Conservation (phyloP, 2,797 vertebrate genomes). For the Benthosema pterotum region DNA sequence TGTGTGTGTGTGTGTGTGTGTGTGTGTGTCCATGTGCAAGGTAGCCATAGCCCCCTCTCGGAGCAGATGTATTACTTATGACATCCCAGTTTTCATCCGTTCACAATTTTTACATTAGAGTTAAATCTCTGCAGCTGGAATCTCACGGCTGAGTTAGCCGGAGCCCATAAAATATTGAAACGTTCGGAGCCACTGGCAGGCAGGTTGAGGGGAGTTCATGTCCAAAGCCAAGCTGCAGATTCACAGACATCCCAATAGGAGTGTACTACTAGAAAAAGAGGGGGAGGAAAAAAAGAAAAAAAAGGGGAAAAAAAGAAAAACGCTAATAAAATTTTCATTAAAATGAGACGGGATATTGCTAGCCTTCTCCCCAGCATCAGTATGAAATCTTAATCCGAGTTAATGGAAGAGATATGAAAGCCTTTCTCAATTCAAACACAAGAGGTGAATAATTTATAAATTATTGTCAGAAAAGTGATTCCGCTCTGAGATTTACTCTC, state of each 20-base stretch:
- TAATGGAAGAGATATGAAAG: conserved; percentile 99
- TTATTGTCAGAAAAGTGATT: conserved; percentile 99
- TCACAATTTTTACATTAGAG: conserved; percentile 99
- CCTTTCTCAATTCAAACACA: conserved; percentile 99
- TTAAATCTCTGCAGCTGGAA: conserved; percentile 99
- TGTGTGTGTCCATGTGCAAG: conserved; percentile 63
- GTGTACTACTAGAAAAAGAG: conserved; percentile 84
- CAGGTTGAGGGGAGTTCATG: conserved; percentile 99
- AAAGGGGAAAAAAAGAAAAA: conserved; percentile 83
- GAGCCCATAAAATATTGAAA: conserved; percentile 99
- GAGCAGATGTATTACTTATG: conserved; percentile 98
- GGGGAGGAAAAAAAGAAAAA: no score
- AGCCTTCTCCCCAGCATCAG: conserved; percentile 97
- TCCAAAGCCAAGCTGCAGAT: conserved; percentile 98
- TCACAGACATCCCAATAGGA: conserved; percentile 99
- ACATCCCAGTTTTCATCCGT: conserved; percentile 98
- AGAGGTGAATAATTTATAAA: conserved; percentile 98
- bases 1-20: background rate
- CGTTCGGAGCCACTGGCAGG: conserved; percentile 94
- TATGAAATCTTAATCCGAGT: conserved; percentile 99
- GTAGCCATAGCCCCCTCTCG: conserved; percentile 86
- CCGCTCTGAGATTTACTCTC: conserved; percentile 95
- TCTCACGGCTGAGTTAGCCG: conserved; percentile 98
- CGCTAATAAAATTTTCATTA: conserved; percentile 99
- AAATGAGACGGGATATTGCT: conserved; percentile 99